phyloP scores from a whole-genome alignment of 2,888 invertebrate species.

The Eurytoma californica region DNA sequence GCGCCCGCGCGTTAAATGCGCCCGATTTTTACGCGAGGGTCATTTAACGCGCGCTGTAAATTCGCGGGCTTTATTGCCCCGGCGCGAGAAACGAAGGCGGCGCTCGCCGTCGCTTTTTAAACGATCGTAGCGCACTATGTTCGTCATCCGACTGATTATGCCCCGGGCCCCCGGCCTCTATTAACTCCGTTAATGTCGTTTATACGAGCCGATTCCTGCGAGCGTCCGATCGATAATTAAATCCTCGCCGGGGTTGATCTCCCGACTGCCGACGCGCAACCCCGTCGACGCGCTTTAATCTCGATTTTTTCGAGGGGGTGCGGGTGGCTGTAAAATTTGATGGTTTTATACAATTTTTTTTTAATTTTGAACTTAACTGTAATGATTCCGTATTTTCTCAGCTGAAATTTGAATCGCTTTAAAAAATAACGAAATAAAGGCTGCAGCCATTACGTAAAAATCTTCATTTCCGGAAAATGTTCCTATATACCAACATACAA shows the following conservation, averaged over 20 bases:
- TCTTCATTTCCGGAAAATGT: constrained; percentile 16
- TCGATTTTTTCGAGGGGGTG: constrained; percentile 1
- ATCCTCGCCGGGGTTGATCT: constrained; percentile 30
- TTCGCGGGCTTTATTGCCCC: constrained; percentile 49
- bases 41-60: constrained; percentile 49
- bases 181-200: constrained; percentile 60
- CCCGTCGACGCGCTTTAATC: background rate
- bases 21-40: constrained; percentile 41
- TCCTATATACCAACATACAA: constrained; percentile 12
- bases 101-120: constrained; percentile 45
- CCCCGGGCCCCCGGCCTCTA: constrained; percentile 58
- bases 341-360: no score
- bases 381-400: no score
- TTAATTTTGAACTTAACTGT: no score
- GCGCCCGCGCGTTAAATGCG: constrained; percentile 22
- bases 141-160: constrained; percentile 65
- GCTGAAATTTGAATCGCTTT: background rate
- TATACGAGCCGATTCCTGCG: constrained; percentile 48
- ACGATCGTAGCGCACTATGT: constrained; percentile 54
- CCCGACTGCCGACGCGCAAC: background rate
- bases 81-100: constrained; percentile 27
- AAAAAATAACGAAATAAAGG: no score
- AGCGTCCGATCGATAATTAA: constrained; percentile 41
- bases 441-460: constrained; percentile 23
- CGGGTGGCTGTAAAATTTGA: no score